Evolutionary conservation across 2,797 vertebrate genomes (phyloP).

Genomic region (Gephyroberyx darwinii): DNA sequence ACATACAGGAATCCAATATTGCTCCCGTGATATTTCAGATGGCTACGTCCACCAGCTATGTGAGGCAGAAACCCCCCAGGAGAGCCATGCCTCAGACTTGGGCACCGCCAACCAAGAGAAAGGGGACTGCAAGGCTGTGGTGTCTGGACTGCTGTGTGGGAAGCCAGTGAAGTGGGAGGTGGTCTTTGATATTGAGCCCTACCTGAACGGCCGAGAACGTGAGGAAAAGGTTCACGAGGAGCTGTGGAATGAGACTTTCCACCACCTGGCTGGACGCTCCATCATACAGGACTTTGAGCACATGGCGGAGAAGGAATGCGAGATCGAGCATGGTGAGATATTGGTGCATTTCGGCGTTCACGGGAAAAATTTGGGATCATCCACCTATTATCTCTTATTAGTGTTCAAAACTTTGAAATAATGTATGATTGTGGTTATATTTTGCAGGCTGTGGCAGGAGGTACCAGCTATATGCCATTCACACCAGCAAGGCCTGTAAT

Average conservation of each 20-base stretch:
- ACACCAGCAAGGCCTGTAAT: conserved; percentile 95
- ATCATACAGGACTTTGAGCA: conserved; percentile 94
- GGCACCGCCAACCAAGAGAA: conserved; percentile 38
- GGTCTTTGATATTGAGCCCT: conserved; percentile 86
- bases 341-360: background rate
- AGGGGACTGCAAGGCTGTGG: conserved; percentile 87
- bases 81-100: conserved; percentile 67
- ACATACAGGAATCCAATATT: conserved; percentile 4
- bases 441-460: conserved; percentile 87
- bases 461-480: conserved; percentile 89
- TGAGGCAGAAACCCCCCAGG: conserved; percentile 84
- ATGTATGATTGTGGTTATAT: background rate
- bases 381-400: background rate
- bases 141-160: conserved; percentile 87
- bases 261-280: conserved; percentile 91
- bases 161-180: conserved; percentile 90
- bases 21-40: conserved; percentile 66
- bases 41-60: conserved; percentile 84
- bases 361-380: background rate
- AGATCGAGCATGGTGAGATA: conserved; percentile 90
- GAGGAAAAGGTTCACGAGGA: conserved; percentile 83
- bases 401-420: background rate
- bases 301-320: conserved; percentile 87
- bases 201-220: conserved; percentile 80
- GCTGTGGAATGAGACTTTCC: conserved; percentile 94